Evolutionary conservation across 2,797 vertebrate species (phyloP).

Genomic region (Sebastes taczanowskii): DNA sequence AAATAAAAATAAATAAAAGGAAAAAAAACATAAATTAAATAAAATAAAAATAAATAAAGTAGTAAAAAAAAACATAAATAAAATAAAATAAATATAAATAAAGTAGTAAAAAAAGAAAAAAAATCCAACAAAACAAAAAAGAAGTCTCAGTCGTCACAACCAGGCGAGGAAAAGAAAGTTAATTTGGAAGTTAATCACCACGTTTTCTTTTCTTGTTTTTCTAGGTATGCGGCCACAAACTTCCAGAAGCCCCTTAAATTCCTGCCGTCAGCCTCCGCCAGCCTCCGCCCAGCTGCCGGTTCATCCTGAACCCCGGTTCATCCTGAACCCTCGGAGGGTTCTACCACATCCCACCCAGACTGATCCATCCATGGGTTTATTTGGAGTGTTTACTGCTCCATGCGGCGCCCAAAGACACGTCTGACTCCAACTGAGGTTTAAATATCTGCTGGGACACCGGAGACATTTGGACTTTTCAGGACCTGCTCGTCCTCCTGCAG

Average conservation of each 20-base stretch:
- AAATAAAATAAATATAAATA: no score
- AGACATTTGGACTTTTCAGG: not conserved
- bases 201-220: not conserved
- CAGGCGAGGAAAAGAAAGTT: not conserved
- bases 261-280: not conserved
- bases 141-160: no score
- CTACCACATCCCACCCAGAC: not conserved
- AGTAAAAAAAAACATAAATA: no score
- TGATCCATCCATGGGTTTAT: not conserved
- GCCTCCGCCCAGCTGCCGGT: not conserved
- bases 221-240: not conserved
- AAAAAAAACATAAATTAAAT: no score
- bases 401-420: not conserved
- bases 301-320: not conserved
- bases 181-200: not conserved
- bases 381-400: not conserved
- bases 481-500: not conserved
- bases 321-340: not conserved
- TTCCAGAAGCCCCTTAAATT: not conserved
- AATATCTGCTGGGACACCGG: not conserved
- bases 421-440: not conserved
- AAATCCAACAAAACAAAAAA: no score
- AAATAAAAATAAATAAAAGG: no score
- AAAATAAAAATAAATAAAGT: no score
- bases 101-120: no score